Evolutionary conservation across 2,888 invertebrate genomes (phyloP).

Genomic region (Calameuta pallipes): DNA sequence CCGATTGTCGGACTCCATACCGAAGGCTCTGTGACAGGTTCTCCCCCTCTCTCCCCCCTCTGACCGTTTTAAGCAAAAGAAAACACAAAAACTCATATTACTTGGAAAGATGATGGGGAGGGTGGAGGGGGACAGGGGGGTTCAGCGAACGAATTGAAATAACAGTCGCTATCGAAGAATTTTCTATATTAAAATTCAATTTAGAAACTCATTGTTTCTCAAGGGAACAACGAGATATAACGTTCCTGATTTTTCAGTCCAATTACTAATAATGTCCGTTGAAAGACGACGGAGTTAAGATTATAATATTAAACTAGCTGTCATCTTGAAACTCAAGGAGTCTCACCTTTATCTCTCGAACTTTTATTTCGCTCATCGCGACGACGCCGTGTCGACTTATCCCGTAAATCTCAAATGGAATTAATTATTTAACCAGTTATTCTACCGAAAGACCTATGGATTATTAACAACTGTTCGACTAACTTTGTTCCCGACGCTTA

Average conservation of each 20-base stretch:
- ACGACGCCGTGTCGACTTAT: not conserved
- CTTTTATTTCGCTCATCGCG: not conserved
- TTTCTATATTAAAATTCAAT: not conserved
- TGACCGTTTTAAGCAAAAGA: too few relatives aligned
- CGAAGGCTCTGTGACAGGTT: too few relatives aligned
- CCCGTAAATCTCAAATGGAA: not conserved
- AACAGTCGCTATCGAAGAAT: too few relatives aligned
- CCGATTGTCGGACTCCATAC: too few relatives aligned
- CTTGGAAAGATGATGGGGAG: too few relatives aligned
- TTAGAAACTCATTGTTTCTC: not conserved
- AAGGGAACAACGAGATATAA: not conserved
- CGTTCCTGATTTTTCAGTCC: not conserved
- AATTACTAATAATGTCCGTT: not conserved
- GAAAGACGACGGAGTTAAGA: not conserved
- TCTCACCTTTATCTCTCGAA: not conserved
- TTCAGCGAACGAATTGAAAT: too few relatives aligned
- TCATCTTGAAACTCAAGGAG: not conserved
- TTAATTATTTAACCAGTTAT: not conserved
- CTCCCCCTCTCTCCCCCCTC: too few relatives aligned
- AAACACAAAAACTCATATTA: too few relatives aligned
- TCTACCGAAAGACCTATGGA: not conserved
- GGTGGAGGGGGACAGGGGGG: too few relatives aligned
- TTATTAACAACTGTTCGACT: not conserved
- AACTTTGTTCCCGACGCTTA: not conserved
- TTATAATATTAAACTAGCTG: not conserved